A percentile compares a stretch with the other conserved stretches of the same genome.
Conservation (phyloP, 2,113 vertebrate species). For the Urocynchramus pylzowi region DNA sequence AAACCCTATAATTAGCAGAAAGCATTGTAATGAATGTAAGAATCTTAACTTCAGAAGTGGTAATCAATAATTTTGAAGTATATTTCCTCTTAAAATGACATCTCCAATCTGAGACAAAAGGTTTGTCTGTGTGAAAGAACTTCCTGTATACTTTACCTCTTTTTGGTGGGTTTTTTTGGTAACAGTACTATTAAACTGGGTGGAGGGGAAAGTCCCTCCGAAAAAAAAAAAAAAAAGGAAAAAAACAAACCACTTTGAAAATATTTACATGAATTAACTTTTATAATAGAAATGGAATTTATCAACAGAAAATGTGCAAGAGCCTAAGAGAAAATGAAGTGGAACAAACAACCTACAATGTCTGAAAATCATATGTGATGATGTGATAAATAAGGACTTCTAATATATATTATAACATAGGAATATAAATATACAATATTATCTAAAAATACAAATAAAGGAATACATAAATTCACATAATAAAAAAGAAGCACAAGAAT, state of each 20-base stretch:
- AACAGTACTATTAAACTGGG: background rate
- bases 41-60: background rate
- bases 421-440: background rate
- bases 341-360: background rate
- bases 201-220: background rate
- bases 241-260: background rate
- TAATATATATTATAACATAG: background rate
- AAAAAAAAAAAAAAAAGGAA: background rate
- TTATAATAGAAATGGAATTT: background rate
- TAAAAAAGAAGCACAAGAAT: background rate
- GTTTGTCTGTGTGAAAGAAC: background rate
- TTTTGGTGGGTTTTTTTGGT: background rate
- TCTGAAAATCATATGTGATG: background rate
- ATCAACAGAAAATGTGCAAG: background rate
- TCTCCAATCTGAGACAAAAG: background rate
- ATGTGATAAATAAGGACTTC: background rate
- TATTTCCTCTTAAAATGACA: background rate
- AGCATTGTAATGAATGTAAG: background rate
- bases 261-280: background rate
- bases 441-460: background rate
- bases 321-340: background rate
- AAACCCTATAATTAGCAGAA: background rate
- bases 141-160: background rate
- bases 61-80: background rate
- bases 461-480: background rate